These are phyloP conservation scores for Conops quadrifasciatus DNA, from an alignment of 2,888 invertebrate genomes.

Conservation along the genomic window DNA sequence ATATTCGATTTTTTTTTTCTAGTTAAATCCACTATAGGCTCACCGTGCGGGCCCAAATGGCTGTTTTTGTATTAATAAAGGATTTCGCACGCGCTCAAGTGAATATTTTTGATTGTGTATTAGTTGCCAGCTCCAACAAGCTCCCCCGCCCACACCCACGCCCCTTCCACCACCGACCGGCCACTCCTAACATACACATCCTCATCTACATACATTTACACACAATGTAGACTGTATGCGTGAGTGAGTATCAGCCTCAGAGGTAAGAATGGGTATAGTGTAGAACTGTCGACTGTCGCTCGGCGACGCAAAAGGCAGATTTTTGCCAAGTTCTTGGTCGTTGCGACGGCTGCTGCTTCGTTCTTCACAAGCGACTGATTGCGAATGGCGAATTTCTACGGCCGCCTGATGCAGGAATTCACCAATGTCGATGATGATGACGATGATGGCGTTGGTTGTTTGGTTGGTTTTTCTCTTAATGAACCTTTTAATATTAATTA, in stretches of 20 bases:
- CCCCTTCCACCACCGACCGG: neutral
- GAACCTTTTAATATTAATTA: constrained; percentile 52
- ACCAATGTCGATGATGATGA: constrained; percentile 27
- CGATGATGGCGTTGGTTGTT: too few relatives aligned
- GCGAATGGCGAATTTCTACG: neutral
- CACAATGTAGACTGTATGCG: neutral
- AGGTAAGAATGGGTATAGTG: neutral
- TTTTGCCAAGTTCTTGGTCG: too few relatives aligned
- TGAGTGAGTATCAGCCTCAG: neutral
- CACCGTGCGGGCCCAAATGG: neutral
- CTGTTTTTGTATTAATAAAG: constrained; percentile 41
- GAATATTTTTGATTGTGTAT: constrained; percentile 28
- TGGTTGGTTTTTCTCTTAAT: constrained; percentile 45
- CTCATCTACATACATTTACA: too few relatives aligned
- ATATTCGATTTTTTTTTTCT: too few relatives aligned
- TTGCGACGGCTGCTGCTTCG: neutral
- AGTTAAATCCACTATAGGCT: too few relatives aligned
- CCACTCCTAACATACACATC: too few relatives aligned
- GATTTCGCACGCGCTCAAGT: constrained; percentile 34
- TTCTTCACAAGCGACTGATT: constrained; percentile 8
- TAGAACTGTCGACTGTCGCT: neutral
- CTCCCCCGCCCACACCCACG: neutral
- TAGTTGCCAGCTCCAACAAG: neutral
- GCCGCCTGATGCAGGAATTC: neutral
- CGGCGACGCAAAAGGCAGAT: neutral